Conservation (phyloP, 2,113 vertebrate species). For the Zosterops hypoxanthus region DNA sequence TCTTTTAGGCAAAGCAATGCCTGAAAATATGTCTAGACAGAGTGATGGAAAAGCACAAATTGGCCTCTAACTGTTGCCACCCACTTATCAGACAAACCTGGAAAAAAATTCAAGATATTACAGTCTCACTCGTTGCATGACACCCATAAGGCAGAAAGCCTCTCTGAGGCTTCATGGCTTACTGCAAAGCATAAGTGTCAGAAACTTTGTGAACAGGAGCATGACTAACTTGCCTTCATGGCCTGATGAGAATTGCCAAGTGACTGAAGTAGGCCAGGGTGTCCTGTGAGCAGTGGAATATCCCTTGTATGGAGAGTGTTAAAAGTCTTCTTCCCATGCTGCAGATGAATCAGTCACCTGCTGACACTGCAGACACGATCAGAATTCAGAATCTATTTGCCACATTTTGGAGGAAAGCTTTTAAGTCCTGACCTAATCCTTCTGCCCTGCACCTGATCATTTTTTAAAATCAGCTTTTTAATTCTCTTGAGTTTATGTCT, state of each 20-base stretch:
- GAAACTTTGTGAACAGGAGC: slow-evolving; percentile 1
- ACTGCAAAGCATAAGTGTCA: background rate
- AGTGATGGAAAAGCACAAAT: slow-evolving; percentile 50
- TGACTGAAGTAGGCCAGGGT: background rate
- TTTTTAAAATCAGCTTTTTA: background rate
- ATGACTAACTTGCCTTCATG: background rate
- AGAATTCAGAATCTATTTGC: slow-evolving; percentile 31
- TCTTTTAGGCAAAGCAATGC: slow-evolving; percentile 39
- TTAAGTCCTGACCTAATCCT: slow-evolving; percentile 4
- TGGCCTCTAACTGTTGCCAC: slow-evolving; percentile 36
- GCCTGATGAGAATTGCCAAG: slow-evolving; percentile 12
- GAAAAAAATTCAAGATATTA: slow-evolving; percentile 47
- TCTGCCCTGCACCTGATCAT: background rate
- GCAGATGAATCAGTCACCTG: slow-evolving; percentile 33
- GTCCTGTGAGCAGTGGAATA: background rate
- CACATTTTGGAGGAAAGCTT: slow-evolving; percentile 38
- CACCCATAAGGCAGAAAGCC: background rate
- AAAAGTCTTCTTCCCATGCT: slow-evolving; percentile 3
- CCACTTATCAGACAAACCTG: slow-evolving; percentile 42
- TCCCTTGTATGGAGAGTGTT: background rate
- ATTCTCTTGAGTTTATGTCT: background rate
- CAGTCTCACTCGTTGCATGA: background rate
- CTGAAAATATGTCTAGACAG: slow-evolving; percentile 43
- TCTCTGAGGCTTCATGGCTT: background rate
- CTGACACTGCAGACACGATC: background rate